phyloP scores from a whole-genome alignment of 1,140 invertebrate genomes.

The Melitaea cinxia region DNA sequence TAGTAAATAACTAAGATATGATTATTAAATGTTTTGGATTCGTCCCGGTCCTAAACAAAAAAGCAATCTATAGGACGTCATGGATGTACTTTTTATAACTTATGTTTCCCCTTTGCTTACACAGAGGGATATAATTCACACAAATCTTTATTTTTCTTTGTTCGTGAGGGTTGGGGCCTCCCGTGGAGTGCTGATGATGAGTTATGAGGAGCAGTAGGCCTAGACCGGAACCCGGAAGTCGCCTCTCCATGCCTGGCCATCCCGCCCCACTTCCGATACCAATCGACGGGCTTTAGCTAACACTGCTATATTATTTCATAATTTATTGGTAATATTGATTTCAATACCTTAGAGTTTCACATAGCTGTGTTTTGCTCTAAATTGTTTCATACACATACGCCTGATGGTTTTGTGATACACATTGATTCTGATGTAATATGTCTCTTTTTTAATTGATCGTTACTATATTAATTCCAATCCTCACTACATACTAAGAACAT shows the following conservation, averaged over 20 bases:
- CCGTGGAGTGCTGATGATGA: conserved; percentile 73
- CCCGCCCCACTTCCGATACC: conserved; percentile 73
- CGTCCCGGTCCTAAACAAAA: conserved; percentile 4
- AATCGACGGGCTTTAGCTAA: conserved; percentile 64
- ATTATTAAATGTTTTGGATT: background rate
- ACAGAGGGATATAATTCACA: conserved; percentile 70
- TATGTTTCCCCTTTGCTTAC: conserved; percentile 61
- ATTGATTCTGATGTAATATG: background rate
- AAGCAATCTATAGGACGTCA: conserved; percentile 28
- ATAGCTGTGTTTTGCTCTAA: background rate
- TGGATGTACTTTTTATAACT: conserved; percentile 55
- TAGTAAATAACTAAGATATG: background rate
- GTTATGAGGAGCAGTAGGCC: conserved; percentile 60
- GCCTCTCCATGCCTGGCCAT: conserved; percentile 61
- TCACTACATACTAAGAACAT: too few relatives aligned
- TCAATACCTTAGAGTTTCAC: background rate
- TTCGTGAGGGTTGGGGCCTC: conserved; percentile 56
- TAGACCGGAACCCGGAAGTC: conserved; percentile 68
- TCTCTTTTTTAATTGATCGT: too few relatives aligned
- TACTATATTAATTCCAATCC: too few relatives aligned
- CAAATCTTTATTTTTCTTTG: conserved; percentile 77
- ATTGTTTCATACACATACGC: conserved; percentile 3
- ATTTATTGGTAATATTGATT: conserved; percentile 61
- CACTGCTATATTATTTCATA: conserved; percentile 63
- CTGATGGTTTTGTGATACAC: conserved; percentile 3